Evolutionary conservation across 2,113 vertebrate genomes (phyloP).

Genomic region (Todiramphus saurophagus): DNA sequence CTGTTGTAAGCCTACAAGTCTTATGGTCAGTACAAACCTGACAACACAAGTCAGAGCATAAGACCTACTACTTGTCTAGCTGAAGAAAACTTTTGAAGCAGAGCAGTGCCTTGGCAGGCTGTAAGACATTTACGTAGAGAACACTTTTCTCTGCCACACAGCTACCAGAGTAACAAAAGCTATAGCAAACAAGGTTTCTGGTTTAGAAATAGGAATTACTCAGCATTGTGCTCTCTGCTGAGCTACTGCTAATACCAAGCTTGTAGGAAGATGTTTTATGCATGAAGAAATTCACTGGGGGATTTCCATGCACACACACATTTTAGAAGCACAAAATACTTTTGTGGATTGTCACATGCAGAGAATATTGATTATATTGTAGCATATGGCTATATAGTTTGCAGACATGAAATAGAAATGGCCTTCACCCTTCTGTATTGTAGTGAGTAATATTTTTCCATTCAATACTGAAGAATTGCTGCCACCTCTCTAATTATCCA

Average conservation of each 20-base stretch:
- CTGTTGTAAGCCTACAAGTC: neutral
- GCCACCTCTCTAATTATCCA: neutral
- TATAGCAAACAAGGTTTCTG: neutral
- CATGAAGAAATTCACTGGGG: neutral
- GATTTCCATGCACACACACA: neutral
- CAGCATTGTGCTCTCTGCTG: neutral
- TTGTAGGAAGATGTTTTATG: neutral
- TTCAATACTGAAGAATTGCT: neutral
- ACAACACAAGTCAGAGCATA: neutral
- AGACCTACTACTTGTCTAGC: neutral
- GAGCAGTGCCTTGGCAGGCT: neutral
- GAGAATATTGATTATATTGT: neutral
- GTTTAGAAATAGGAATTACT: neutral
- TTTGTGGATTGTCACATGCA: neutral
- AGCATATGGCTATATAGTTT: neutral
- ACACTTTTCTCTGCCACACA: neutral
- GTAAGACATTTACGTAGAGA: neutral
- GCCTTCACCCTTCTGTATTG: neutral
- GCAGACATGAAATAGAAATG: neutral
- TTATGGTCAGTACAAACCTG: conserved; percentile 26
- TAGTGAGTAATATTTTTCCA: neutral
- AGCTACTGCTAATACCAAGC: neutral
- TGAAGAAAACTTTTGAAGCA: neutral
- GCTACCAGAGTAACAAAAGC: neutral
- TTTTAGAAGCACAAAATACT: neutral